Conservation (phyloP, 2,797 vertebrate genomes). For the Diceros bicornis region DNA sequence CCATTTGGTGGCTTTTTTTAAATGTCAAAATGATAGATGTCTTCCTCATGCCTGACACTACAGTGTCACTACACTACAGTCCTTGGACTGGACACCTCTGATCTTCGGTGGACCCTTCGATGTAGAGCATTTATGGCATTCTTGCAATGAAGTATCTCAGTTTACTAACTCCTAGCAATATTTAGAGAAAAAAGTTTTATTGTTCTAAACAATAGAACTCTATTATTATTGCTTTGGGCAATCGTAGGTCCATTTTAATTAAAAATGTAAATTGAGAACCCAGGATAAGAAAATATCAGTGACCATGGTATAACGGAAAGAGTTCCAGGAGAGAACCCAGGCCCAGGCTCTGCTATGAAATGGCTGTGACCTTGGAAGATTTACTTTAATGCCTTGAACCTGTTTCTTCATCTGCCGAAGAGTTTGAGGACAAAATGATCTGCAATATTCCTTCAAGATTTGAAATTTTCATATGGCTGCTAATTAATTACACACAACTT, state of each 20-base stretch:
- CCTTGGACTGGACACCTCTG: not conserved
- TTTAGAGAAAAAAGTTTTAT: not conserved
- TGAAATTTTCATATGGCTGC: not conserved
- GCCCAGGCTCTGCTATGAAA: not conserved
- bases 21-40: not conserved
- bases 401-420: not conserved
- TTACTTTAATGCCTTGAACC: not conserved
- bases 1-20: slow-evolving; percentile 35
- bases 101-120: not conserved
- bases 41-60: not conserved
- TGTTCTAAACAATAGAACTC: not conserved
- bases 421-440: not conserved
- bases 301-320: not conserved
- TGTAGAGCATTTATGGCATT: not conserved
- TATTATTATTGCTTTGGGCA: not conserved
- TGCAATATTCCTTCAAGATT: not conserved
- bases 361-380: not conserved
- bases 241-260: not conserved
- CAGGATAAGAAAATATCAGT: not conserved
- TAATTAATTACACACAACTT: not conserved
- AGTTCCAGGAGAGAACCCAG: not conserved
- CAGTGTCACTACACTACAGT: not conserved
- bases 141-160: not conserved
- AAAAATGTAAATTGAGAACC: slow-evolving; percentile 25
- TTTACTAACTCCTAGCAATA: not conserved